Base-by-base conservation (phyloP, 2,888 invertebrate genomes). In the Criorhina ranunculi region DNA sequence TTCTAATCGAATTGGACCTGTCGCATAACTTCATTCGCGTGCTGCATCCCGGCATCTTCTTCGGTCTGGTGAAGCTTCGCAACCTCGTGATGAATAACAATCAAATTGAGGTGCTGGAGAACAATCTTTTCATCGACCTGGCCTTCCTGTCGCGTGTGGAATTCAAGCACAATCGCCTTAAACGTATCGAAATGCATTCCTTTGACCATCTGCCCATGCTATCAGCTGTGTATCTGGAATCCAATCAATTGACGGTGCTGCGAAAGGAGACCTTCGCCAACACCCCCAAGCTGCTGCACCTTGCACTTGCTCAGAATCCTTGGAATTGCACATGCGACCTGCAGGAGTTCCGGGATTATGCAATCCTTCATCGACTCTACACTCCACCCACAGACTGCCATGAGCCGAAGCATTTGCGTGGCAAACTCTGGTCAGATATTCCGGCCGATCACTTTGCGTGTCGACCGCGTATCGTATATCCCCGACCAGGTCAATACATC, bases 251-350 rank as follows among this genome's bases (percentile, higher is more conserved):
- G 69, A 95, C 94, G 66, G 93, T 93, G 66, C 91, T 97, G 57
- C 94, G 93, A 88, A 92, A 94, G 55, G 94, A 95, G 79, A 94
- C 95, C 5, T 94, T 96, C 76, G 93, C 93, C 72, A 93, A 93
- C 35, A 91, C 97, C 66, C 93, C 93, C 1, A 95, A 94, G 86
- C 91, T 98, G 66, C 94, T 94, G 29, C 95, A 95, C 88, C 92
- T 98, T 49, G 95, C 95, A 69, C 93, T 98, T 0, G 94, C 95
- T 86, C 95, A 95, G 82, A 98, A 98, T 90, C 96, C 96, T 0
- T 98, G 98, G 98, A 94, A 95, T 80, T 98, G 98, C 89, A 96
- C 98, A 89, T 98, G 98, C 89, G 94, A 95, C 86, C 92, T 98
- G 67, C 95, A 96, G 89, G 93, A 94, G 15, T 96, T 98, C 87